A percentile compares a stretch with the other conserved stretches of the same genome.
These are phyloP conservation scores for Argentina silus DNA, from an alignment of 2,797 vertebrate genomes.

Conservation along the genomic window DNA sequence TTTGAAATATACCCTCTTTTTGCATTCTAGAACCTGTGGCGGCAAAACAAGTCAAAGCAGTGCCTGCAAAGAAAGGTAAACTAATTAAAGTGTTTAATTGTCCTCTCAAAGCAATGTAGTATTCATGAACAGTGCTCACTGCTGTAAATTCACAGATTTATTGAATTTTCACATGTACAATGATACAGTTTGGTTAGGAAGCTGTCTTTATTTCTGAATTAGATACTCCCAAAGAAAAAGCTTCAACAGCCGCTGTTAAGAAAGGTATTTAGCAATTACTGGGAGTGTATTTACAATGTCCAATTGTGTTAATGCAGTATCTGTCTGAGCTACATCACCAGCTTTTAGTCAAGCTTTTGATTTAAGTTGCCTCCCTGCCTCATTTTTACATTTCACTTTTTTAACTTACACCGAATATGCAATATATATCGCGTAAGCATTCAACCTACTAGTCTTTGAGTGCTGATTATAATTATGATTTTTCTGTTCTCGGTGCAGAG, in stretches of 20 bases:
- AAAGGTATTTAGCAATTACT: not conserved
- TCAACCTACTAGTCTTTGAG: no score
- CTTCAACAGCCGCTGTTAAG: not conserved
- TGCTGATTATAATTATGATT: not conserved
- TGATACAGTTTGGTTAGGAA: no score
- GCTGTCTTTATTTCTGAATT: no score
- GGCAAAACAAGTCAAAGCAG: not conserved
- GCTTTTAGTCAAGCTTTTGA: no score
- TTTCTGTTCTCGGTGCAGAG: slow-evolving; percentile 44
- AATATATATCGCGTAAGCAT: not conserved
- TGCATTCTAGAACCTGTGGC: not conserved
- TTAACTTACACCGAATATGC: no score
- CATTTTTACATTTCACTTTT: no score
- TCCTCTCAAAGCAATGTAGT: no score
- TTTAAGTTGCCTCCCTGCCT: no score
- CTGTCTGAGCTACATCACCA: no score
- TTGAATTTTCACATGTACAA: no score
- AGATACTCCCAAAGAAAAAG: not conserved
- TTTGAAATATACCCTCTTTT: not conserved
- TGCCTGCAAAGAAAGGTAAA: not conserved
- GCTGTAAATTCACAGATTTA: no score
- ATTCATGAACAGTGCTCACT: not conserved
- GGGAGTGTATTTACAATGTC: not conserved
- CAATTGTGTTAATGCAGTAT: not conserved
- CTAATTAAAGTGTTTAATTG: not conserved